Percentiles rank a stretch among this genome's conserved stretches.
Conservation (phyloP, 2,113 vertebrate species). For the Leptosomus discolor region DNA sequence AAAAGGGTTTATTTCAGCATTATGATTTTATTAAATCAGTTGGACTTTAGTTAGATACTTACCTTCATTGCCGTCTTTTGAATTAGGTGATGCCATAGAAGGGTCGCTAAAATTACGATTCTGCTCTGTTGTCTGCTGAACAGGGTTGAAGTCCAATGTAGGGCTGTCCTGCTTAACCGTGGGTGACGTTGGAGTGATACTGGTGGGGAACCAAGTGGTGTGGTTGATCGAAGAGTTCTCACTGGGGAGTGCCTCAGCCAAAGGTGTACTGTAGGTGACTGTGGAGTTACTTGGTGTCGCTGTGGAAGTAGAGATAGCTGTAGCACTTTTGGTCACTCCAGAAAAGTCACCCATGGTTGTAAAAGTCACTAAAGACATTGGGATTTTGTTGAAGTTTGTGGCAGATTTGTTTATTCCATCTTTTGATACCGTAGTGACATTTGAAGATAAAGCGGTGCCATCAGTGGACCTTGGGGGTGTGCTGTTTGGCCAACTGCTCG, state of each 20-base stretch:
- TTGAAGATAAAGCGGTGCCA: background rate
- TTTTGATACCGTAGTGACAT: background rate
- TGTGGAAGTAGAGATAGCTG: background rate
- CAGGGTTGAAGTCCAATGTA: background rate
- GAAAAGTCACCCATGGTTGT: background rate
- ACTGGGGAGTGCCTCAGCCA: background rate
- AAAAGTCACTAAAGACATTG: background rate
- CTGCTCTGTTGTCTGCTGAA: background rate
- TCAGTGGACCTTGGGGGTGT: background rate
- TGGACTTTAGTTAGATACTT: background rate
- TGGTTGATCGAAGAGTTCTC: background rate
- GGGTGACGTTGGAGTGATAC: background rate
- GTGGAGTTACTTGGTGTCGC: background rate
- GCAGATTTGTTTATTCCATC: background rate
- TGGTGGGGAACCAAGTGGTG: background rate
- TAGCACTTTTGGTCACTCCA: background rate
- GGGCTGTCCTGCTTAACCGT: background rate
- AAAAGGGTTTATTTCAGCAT: background rate
- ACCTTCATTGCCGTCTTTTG: conserved; percentile 44
- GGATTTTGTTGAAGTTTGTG: background rate
- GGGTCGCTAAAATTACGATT: conserved; percentile 20
- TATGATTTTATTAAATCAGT: background rate
- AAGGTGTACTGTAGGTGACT: background rate
- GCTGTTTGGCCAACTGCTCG: background rate
- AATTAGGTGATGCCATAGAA: conserved; percentile 4